These are phyloP conservation scores for Phylloscopus trochiloides DNA, from an alignment of 2,113 vertebrate genomes.

Conservation along the genomic window DNA sequence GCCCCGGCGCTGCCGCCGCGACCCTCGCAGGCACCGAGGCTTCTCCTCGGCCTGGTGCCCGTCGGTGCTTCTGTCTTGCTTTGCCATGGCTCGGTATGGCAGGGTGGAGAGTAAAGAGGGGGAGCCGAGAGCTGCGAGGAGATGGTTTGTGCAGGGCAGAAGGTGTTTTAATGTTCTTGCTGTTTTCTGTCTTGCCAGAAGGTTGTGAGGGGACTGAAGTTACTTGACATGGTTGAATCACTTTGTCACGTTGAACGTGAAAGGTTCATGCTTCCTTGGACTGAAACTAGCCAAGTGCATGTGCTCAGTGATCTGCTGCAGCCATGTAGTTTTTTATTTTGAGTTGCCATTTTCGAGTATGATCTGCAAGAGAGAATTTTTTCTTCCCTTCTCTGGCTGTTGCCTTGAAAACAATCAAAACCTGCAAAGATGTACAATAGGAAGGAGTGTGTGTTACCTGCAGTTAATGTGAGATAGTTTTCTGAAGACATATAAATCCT, in stretches of 20 bases:
- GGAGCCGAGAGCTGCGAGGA: background rate
- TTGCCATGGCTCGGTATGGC: rapidly evolving
- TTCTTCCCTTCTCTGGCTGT: background rate
- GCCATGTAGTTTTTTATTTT: background rate
- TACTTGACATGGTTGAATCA: background rate
- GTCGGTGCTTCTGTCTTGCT: background rate
- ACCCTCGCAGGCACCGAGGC: background rate
- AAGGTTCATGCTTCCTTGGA: background rate
- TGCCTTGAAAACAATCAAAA: background rate
- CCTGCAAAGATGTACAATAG: background rate
- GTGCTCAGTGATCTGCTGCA: background rate
- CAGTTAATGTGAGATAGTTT: background rate
- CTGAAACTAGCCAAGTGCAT: background rate
- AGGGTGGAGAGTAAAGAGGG: rapidly evolving
- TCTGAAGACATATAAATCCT: background rate
- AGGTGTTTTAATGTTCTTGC: no score
- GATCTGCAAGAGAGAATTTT: background rate
- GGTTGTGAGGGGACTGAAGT: background rate
- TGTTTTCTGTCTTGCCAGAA: background rate
- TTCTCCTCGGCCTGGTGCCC: background rate
- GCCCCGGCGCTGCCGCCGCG: background rate
- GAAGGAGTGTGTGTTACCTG: rapidly evolving
- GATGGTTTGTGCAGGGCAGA: background rate
- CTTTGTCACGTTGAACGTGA: background rate
- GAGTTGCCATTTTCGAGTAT: background rate